Evolutionary conservation across 64 coral and sea anemone genomes (phyloP), one percentile per base, ranked within the genome.

Genomic region (Platygyra sinensis): DNA sequence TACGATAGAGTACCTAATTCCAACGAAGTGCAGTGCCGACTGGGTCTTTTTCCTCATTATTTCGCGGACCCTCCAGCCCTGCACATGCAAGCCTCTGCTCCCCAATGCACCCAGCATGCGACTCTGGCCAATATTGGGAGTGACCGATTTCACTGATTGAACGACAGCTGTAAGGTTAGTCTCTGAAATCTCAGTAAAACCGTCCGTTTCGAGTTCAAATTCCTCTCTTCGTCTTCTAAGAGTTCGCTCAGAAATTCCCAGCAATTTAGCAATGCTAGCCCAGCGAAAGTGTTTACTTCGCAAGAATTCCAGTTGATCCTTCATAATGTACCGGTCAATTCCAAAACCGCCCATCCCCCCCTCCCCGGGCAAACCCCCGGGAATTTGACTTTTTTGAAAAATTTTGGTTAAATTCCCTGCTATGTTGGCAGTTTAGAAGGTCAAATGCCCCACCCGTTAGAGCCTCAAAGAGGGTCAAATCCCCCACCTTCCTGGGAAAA

Each of bases 121-220:
- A 61, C 80, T 76, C 65, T 71, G 88, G 75, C 94, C 90, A 89
- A 96, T 84, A 28, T 89, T 89, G 20, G 86, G 90, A 42, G 90
- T 92, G 10, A 93, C 1, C 46, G 75, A 49, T 31, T 46, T 54
- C 46, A 79, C 77, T 55, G 69, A 32, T 32, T 31, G 30, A 62
- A 89, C 33, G 19, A 77, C 30, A 0, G 1, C 55, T 52, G 18
- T 62, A n/a, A 89, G 39, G 29, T 89, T 46, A 17, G 60, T 55
- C 29, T 91, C 55, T 64, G 90, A 86, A 77, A 86, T 92, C 25
- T 86, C 52, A 30, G 80, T 42, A 75, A 75, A 92, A n/a, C 46
- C 31, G 17, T 76, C 87, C 63, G 67, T 78, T 25, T 50, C 27
- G 6, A 92, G 55, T 52, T 24, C 28, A 87, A 71, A 87, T 86